phyloP scores from a whole-genome alignment of 2,888 invertebrate genomes.

The Drosophila mimetica region DNA sequence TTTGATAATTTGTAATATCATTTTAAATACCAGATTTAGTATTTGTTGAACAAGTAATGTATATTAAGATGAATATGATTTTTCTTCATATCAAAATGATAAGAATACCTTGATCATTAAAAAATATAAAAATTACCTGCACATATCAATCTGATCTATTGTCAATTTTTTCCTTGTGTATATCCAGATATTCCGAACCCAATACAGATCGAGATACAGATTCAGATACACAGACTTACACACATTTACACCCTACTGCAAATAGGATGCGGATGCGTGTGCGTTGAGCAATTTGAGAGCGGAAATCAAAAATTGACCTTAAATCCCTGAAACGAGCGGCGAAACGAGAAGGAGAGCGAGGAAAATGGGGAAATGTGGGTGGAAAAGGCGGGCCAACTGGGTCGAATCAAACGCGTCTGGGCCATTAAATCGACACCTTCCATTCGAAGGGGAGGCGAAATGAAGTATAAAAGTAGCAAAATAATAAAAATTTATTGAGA shows the following conservation, averaged over 20 bases:
- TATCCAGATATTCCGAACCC: slow-evolving; percentile 16
- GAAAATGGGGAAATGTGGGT: neutral
- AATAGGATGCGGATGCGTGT: slow-evolving; percentile 66
- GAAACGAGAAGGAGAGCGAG: neutral
- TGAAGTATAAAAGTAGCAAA: slow-evolving; percentile 77
- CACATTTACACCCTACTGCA: slow-evolving; percentile 40
- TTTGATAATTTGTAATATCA: too few species aligned
- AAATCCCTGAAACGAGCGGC: slow-evolving; percentile 50
- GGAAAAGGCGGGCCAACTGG: slow-evolving; percentile 3
- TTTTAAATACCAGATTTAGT: too few species aligned
- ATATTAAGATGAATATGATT: too few species aligned
- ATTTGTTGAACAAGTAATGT: too few species aligned
- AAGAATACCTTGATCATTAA: too few species aligned
- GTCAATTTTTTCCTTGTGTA: neutral
- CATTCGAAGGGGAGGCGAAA: slow-evolving; percentile 38
- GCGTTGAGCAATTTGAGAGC: slow-evolving; percentile 76
- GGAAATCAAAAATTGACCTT: slow-evolving; percentile 80
- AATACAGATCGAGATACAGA: slow-evolving; percentile 22
- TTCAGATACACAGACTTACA: neutral
- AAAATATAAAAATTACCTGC: too few species aligned
- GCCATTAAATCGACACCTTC: slow-evolving; percentile 79
- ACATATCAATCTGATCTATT: too few species aligned
- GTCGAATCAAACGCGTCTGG: slow-evolving; percentile 45
- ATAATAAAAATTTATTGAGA: slow-evolving; percentile 84
- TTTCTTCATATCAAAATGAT: too few species aligned